A percentile compares a stretch with the other conserved stretches of the same genome.
These are phyloP conservation scores for Drosophila recens DNA, from an alignment of 2,888 invertebrate species.

Conservation along the genomic window DNA sequence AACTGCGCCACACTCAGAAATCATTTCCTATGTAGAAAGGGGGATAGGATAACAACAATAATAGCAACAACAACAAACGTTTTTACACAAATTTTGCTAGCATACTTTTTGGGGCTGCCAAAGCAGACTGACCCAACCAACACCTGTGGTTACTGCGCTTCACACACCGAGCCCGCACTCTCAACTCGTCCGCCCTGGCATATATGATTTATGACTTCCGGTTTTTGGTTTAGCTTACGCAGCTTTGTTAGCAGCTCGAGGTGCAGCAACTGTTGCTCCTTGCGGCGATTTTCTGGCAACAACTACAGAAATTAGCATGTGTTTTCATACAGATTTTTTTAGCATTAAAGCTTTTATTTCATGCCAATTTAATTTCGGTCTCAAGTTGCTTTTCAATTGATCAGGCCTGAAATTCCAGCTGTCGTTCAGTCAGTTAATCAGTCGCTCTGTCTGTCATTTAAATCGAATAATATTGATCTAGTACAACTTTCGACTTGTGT, in stretches of 20 bases:
- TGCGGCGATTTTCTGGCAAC: conserved; percentile 16
- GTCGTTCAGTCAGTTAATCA: conserved; percentile 20
- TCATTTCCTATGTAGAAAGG: conserved; percentile 18
- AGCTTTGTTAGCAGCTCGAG: conserved; percentile 3
- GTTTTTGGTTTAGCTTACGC: conserved; percentile 52
- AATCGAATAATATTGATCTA: conserved; percentile 76
- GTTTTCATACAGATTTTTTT: conserved; percentile 13
- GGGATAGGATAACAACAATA: background rate
- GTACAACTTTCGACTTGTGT: conserved; percentile 47
- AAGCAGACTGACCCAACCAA: conserved; percentile 62
- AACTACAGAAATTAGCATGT: conserved; percentile 31
- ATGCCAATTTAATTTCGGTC: conserved; percentile 51
- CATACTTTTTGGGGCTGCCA: conserved; percentile 40
- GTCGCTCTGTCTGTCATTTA: conserved; percentile 55
- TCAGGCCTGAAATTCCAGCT: conserved; percentile 33
- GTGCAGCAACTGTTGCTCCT: conserved; percentile 48
- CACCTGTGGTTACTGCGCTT: conserved; percentile 70
- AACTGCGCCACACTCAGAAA: conserved; percentile 53
- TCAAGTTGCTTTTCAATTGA: conserved; percentile 54
- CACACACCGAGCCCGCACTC: conserved; percentile 23
- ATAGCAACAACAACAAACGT: conserved; percentile 5
- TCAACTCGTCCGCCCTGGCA: conserved; percentile 37
- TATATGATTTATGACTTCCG: conserved; percentile 82
- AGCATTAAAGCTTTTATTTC: conserved; percentile 41
- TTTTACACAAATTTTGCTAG: conserved; percentile 44